These are phyloP conservation scores for Yponomeuta malinellus DNA, from an alignment of 2,888 invertebrate species.

Conservation along the genomic window DNA sequence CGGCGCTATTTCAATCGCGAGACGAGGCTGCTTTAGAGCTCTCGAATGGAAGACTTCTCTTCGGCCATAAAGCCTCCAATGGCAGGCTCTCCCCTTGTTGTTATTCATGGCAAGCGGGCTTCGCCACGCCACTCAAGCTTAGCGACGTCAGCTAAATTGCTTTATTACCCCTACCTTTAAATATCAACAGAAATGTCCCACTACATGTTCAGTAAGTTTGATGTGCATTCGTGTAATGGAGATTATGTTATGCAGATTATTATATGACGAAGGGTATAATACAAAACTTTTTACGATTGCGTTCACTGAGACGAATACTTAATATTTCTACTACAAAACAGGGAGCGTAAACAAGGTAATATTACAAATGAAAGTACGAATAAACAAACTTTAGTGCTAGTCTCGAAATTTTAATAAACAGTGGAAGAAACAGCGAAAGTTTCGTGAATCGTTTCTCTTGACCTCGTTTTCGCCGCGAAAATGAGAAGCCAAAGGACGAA, in stretches of 20 bases:
- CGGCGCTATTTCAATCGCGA: conserved; percentile 4
- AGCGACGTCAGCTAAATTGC: conserved; percentile 56
- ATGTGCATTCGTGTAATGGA: not conserved
- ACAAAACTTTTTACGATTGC: no score
- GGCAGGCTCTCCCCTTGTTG: conserved; percentile 45
- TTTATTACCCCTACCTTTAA: conserved; percentile 56
- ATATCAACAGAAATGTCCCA: conserved; percentile 35
- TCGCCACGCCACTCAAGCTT: conserved; percentile 38
- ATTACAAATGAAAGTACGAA: conserved; percentile 56
- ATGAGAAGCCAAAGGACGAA: conserved; percentile 4
- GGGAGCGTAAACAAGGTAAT: conserved; percentile 47
- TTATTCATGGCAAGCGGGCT: conserved; percentile 54
- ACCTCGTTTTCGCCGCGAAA: conserved; percentile 33
- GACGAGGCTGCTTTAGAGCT: not conserved
- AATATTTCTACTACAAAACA: conserved; percentile 22
- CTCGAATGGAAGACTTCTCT: conserved; percentile 13
- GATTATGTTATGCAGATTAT: not conserved
- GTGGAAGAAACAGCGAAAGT: conserved; percentile 55
- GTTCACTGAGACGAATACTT: no score
- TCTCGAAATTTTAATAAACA: conserved; percentile 58
- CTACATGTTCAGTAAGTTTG: not conserved
- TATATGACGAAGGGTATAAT: not conserved
- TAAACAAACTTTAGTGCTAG: conserved; percentile 58
- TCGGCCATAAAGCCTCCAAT: conserved; percentile 26
- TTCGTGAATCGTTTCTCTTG: conserved; percentile 31